Evolutionary conservation across 2,797 vertebrate species (phyloP).

Genomic region (Sebastiscus albofasciatus): DNA sequence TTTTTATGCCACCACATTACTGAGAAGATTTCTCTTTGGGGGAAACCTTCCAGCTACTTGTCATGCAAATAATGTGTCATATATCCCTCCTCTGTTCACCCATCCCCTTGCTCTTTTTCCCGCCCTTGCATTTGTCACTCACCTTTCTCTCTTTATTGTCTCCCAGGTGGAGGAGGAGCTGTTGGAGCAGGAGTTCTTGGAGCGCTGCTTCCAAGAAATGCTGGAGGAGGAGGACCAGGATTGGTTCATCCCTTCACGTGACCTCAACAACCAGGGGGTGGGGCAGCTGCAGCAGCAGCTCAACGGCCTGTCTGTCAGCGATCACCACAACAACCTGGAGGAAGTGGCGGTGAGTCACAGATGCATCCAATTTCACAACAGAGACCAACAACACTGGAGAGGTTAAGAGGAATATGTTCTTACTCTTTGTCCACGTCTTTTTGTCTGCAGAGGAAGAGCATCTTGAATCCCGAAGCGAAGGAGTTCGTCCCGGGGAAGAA

Average conservation of each 20-base stretch:
- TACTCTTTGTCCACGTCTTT: not conserved
- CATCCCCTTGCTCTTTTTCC: not conserved
- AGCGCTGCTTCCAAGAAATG: conserved; percentile 99
- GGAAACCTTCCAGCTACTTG: not conserved
- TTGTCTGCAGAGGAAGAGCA: conserved; percentile 92
- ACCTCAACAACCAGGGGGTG: conserved; percentile 92
- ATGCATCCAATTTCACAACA: not conserved
- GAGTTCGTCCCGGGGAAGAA: conserved; percentile 98
- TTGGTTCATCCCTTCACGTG: conserved; percentile 96
- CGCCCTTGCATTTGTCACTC: not conserved
- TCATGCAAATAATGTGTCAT: not conserved
- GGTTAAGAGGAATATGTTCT: not conserved
- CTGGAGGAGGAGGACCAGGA: conserved; percentile 97
- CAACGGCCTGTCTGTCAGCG: conserved; percentile 88
- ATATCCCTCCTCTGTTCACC: not conserved
- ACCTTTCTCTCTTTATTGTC: not conserved
- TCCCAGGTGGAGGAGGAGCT: conserved; percentile 95
- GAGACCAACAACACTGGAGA: rapidly evolving
- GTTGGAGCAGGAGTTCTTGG: conserved; percentile 95
- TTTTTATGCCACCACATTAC: not conserved
- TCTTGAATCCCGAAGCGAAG: conserved; percentile 97
- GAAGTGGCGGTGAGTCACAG: conserved; percentile 91
- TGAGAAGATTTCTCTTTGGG: not conserved
- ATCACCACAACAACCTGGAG: conserved; percentile 85
- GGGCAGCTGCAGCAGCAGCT: conserved; percentile 96